Percentiles rank a stretch among this genome's conserved stretches.
Evolutionary conservation across 2,113 vertebrate species (phyloP).

Genomic region (Carettochelys insculpta): DNA sequence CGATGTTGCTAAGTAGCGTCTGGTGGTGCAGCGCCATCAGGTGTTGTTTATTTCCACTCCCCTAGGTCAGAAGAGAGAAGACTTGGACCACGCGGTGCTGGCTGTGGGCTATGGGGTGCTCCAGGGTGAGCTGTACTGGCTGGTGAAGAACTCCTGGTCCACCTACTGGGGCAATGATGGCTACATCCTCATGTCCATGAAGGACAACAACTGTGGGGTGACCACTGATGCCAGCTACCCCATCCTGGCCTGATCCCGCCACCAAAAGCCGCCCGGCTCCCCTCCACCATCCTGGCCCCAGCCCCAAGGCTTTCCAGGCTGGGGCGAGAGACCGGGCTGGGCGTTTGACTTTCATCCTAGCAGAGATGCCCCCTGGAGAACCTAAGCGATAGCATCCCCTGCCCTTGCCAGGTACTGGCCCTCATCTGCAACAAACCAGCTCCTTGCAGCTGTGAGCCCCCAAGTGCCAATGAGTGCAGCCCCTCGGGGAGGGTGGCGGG

Average conservation of each 20-base stretch:
- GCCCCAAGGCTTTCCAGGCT: too few relatives aligned
- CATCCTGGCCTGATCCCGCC: constrained; percentile 57
- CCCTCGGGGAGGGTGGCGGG: neutral
- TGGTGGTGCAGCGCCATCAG: neutral
- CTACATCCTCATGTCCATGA: constrained; percentile 89
- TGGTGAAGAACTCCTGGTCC: constrained; percentile 90
- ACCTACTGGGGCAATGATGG: constrained; percentile 86
- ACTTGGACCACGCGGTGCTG: constrained; percentile 81
- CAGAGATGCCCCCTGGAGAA: neutral
- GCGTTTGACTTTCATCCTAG: neutral
- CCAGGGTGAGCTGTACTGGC: constrained; percentile 79
- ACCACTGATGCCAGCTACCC: constrained; percentile 84
- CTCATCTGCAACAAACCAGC: neutral
- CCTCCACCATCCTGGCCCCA: neutral
- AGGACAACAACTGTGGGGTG: constrained; percentile 87
- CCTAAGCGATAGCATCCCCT: neutral
- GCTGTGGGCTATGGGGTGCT: constrained; percentile 82
- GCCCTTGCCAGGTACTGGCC: neutral
- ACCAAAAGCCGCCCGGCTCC: neutral
- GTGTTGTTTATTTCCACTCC: neutral
- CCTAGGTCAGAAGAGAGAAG: neutral
- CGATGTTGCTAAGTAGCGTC: neutral
- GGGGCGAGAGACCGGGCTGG: too few relatives aligned
- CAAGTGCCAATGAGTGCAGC: neutral
- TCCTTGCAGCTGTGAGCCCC: neutral